phyloP scores from a whole-genome alignment of 2,113 vertebrate species.

The Arothron firmamentum region DNA sequence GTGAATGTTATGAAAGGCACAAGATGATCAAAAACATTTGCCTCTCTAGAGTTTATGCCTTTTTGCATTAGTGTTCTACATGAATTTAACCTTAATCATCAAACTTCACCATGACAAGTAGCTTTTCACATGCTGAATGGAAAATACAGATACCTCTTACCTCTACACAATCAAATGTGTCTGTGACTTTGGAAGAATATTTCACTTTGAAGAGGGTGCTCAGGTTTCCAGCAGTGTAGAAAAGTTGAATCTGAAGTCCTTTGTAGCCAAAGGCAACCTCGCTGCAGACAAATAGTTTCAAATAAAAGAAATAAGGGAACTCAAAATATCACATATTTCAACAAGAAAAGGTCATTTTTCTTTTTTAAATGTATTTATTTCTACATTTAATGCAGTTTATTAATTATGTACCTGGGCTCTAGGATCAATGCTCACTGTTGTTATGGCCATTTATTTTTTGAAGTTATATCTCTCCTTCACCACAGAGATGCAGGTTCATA shows the following conservation, averaged over 20 bases:
- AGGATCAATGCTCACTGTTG: constrained; percentile 3
- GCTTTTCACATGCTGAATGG: neutral
- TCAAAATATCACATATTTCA: neutral
- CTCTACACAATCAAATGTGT: constrained; percentile 93
- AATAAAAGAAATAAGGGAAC: constrained; percentile 4
- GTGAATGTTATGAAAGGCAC: no score
- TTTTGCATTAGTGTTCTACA: no score
- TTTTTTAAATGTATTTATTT: neutral
- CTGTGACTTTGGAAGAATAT: constrained; percentile 89
- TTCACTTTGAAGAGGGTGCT: constrained; percentile 92
- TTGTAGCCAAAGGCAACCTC: constrained; percentile 98
- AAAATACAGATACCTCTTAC: constrained; percentile 69
- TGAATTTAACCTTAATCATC: neutral
- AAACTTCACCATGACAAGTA: no score
- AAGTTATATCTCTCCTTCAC: neutral
- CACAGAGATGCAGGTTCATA: constrained; percentile 37
- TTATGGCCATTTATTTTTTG: constrained; percentile 8
- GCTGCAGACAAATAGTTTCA: constrained; percentile 63
- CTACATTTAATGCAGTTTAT: constrained; percentile 10
- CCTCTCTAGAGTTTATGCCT: no score
- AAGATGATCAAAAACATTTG: no score
- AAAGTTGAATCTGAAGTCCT: constrained; percentile 93
- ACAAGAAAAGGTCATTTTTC: neutral
- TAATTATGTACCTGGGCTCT: neutral
- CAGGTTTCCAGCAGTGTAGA: constrained; percentile 91